Evolutionary conservation across 2,113 vertebrate genomes (phyloP).

Genomic region (Eolophus roseicapilla): DNA sequence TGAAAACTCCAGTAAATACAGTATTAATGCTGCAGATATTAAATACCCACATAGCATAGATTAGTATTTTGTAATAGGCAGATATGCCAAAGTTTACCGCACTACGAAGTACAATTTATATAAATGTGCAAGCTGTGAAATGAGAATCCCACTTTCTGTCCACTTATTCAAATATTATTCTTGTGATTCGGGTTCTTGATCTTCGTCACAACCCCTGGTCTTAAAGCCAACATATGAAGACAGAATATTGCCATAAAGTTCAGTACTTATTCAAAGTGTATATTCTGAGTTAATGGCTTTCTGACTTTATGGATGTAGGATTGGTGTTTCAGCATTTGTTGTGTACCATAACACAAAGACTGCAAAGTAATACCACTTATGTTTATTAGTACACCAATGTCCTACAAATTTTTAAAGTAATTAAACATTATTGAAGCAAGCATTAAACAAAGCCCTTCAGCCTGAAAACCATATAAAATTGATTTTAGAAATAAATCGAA

Average conservation of each 20-base stretch:
- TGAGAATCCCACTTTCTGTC: conserved; percentile 51
- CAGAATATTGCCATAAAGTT: conserved; percentile 58
- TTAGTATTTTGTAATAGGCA: conserved; percentile 61
- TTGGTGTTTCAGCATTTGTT: conserved; percentile 74
- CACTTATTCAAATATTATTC: conserved; percentile 39
- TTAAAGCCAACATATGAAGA: conserved; percentile 58
- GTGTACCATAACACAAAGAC: conserved; percentile 74
- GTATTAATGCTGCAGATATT: conserved; percentile 71
- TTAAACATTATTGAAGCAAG: conserved; percentile 68
- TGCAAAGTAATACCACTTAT: conserved; percentile 61
- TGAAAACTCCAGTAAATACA: conserved; percentile 73
- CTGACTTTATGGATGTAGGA: conserved; percentile 74
- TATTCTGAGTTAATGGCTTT: conserved; percentile 82
- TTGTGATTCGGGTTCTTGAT: conserved; percentile 17
- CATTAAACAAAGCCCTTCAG: conserved; percentile 64
- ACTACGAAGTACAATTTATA: conserved; percentile 54
- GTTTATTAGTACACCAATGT: conserved; percentile 62
- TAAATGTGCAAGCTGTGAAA: conserved; percentile 68
- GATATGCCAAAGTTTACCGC: conserved; percentile 65
- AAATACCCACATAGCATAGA: conserved; percentile 63
- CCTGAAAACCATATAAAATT: conserved; percentile 51
- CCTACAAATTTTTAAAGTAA: conserved; percentile 64
- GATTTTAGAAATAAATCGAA: conserved; percentile 62
- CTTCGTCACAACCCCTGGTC: conserved; percentile 50
- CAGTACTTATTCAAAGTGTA: conserved; percentile 77